Evolutionary conservation across 2,797 vertebrate genomes (phyloP).

Genomic region (Tinamus major): DNA sequence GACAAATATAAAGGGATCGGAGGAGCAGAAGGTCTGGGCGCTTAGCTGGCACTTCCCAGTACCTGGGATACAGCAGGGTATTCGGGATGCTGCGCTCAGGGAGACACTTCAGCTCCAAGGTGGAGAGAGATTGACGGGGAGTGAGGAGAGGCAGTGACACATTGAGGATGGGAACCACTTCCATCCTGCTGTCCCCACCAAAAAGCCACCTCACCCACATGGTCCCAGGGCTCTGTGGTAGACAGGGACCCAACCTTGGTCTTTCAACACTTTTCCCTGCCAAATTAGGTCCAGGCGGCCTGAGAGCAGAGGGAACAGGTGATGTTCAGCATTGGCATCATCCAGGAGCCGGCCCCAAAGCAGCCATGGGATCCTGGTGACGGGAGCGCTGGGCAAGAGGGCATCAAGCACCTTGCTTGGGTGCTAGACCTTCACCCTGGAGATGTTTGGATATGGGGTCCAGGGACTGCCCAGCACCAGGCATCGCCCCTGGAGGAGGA

Average conservation of each 20-base stretch:
- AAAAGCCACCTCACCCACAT: neutral
- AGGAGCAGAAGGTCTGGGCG: neutral
- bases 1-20: neutral
- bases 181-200: rapidly evolving
- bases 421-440: no score
- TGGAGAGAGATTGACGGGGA: slow-evolving; percentile 75
- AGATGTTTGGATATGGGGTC: no score
- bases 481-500: neutral
- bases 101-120: slow-evolving; percentile 76
- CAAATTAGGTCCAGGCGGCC: neutral
- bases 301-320: neutral
- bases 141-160: slow-evolving; percentile 15
- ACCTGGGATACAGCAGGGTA: neutral
- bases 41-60: neutral
- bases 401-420: no score
- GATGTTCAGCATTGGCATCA: neutral
- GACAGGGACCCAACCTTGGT: no score
- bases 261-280: neutral
- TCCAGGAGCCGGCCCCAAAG: neutral
- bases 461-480: no score
- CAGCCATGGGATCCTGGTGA: neutral
- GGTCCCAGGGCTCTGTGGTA: rapidly evolving
- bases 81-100: slow-evolving; percentile 70
- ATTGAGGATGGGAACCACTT: neutral
- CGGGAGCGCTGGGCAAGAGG: no score